phyloP scores from a whole-genome alignment of 37 sponge, comb jelly and placozoan genomes.

The Axinella damicornis region DNA sequence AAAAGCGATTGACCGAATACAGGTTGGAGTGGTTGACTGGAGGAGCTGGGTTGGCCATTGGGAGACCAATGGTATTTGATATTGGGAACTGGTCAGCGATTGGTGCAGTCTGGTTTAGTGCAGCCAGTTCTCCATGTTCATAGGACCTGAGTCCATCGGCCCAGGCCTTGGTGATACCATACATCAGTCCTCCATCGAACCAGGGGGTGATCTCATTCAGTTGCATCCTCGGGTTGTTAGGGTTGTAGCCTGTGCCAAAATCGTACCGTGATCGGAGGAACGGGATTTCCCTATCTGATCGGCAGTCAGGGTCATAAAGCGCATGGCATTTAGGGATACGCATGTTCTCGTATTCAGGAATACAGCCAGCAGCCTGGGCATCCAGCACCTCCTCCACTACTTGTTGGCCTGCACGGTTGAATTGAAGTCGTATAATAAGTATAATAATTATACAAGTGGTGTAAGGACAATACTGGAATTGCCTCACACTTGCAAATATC shows the following conservation, averaged over 20 bases:
- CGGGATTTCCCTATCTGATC: conserved; percentile 77
- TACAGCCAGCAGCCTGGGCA: conserved; percentile 91
- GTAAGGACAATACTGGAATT: too few species aligned
- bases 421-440: too few species aligned
- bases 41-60: conserved; percentile 92
- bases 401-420: conserved; percentile 77
- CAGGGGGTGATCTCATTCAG: conserved; percentile 97
- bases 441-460: too few species aligned
- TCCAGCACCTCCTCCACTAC: conserved; percentile 95
- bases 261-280: conserved; percentile 88
- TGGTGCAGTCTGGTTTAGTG: not conserved
- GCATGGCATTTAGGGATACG: conserved; percentile 85
- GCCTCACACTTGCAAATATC: too few species aligned
- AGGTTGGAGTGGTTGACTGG: conserved; percentile 75
- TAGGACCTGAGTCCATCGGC: conserved; percentile 83
- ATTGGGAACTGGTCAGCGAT: conserved; percentile 47
- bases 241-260: conserved; percentile 81
- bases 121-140: conserved; percentile 61
- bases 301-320: conserved; percentile 81
- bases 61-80: conserved; percentile 79
- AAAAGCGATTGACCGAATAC: conserved; percentile 84
- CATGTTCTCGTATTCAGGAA: conserved; percentile 93
- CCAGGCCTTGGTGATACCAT: conserved; percentile 96
- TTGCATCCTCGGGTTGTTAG: conserved; percentile 92
- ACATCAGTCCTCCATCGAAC: conserved; percentile 94